Evolutionary conservation across 2,888 invertebrate genomes (phyloP).

Genomic region (Ctena decussata): DNA sequence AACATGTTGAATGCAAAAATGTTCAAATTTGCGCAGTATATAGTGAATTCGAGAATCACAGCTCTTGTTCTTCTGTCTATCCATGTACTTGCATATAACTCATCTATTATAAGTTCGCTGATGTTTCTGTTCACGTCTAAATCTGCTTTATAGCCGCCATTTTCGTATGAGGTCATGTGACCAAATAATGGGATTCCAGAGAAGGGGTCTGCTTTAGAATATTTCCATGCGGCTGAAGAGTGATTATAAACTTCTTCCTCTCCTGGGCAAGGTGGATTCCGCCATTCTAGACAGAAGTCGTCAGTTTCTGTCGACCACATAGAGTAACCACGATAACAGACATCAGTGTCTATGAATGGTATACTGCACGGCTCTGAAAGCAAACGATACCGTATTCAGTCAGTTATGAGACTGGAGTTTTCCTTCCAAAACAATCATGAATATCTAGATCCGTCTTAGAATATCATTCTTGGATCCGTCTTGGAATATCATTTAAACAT

Average conservation of each 20-base stretch:
- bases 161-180: slow-evolving; percentile 56
- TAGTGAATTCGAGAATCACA: slow-evolving; percentile 77
- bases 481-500: too few species aligned
- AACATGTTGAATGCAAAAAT: slow-evolving; percentile 74
- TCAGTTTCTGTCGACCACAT: slow-evolving; percentile 46
- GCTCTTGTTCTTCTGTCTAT: slow-evolving; percentile 76
- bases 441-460: too few species aligned
- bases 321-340: slow-evolving; percentile 47
- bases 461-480: too few species aligned
- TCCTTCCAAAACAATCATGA: too few species aligned
- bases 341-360: slow-evolving; percentile 35
- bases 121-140: slow-evolving; percentile 67
- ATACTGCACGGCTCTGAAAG: slow-evolving; percentile 15
- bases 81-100: slow-evolving; percentile 70
- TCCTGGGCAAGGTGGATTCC: slow-evolving; percentile 26
- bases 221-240: slow-evolving; percentile 65
- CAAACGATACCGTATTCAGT: too few species aligned
- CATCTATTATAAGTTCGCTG: slow-evolving; percentile 57
- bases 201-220: slow-evolving; percentile 55
- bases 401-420: too few species aligned
- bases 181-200: slow-evolving; percentile 68
- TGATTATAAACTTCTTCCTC: slow-evolving; percentile 47
- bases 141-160: slow-evolving; percentile 74
- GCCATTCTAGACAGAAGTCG: slow-evolving; percentile 63
- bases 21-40: slow-evolving; percentile 76